A percentile compares a stretch with the other conserved stretches of the same genome.
phyloP scores from a whole-genome alignment of 2,888 invertebrate genomes.

The Argyresthia albistria region DNA sequence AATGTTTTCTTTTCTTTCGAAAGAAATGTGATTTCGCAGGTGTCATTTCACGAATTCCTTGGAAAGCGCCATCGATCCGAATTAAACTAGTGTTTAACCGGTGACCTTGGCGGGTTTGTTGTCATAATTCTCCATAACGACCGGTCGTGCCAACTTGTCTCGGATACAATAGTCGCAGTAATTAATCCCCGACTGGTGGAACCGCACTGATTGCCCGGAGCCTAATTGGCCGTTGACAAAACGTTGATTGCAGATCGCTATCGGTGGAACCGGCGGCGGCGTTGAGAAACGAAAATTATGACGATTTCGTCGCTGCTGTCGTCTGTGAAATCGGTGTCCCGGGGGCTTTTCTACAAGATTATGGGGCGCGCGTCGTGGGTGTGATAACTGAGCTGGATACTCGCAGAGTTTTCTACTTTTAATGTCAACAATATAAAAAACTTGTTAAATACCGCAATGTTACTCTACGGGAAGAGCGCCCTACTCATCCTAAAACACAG shows the following conservation, averaged over 20 bases:
- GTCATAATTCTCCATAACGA: constrained; percentile 18
- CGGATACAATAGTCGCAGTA: constrained; percentile 14
- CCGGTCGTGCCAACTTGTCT: constrained; percentile 6
- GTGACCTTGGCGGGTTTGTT: constrained; percentile 21
- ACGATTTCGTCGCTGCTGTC: not conserved
- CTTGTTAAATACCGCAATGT: too few species aligned
- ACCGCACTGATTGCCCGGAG: constrained; percentile 11
- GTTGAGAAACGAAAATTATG: constrained; percentile 16
- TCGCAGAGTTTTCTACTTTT: too few species aligned
- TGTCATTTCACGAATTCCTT: constrained; percentile 17
- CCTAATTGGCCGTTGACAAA: constrained; percentile 19
- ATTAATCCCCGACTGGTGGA: constrained; percentile 13
- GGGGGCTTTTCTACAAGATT: too few species aligned
- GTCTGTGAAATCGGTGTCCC: too few species aligned
- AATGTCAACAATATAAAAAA: too few species aligned
- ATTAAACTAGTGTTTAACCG: not conserved
- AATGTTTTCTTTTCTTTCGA: too few species aligned
- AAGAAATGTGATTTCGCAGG: too few species aligned
- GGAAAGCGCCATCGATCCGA: constrained; percentile 16
- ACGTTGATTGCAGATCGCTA: constrained; percentile 17
- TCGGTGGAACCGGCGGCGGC: constrained; percentile 14
- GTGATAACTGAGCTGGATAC: too few species aligned
- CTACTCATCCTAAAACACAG: too few species aligned
- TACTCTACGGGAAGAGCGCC: too few species aligned
- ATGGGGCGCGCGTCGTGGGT: too few species aligned